Percentiles rank a stretch among this genome's conserved stretches.
Conservation (phyloP, 2,888 invertebrate species). For the Tipula helvola region DNA sequence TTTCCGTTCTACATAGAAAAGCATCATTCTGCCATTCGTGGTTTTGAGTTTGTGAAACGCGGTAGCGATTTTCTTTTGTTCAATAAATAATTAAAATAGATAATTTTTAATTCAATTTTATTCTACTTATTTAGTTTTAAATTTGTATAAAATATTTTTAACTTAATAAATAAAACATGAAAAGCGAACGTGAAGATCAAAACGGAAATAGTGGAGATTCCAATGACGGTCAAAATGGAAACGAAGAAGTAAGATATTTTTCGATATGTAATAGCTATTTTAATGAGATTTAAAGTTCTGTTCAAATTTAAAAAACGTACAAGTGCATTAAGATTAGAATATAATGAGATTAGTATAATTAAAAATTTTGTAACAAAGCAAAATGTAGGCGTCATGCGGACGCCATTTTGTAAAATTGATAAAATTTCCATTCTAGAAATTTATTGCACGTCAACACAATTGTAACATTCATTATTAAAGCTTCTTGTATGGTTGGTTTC, state of each 20-base stretch:
- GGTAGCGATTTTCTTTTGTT: not conserved
- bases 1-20: not conserved
- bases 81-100: not conserved
- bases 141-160: not conserved
- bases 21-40: not conserved
- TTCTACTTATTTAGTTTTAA: not conserved
- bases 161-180: not conserved
- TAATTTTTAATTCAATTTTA: not conserved
- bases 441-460: not conserved
- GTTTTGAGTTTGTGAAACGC: not conserved
- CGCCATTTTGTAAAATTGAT: not conserved
- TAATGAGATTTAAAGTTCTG: too few species aligned
- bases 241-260: not conserved
- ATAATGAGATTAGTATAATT: not conserved
- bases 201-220: not conserved
- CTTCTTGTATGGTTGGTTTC: too few species aligned
- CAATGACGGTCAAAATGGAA: not conserved
- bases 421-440: conserved; percentile 4
- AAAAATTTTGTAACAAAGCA: not conserved
- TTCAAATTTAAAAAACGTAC: not conserved
- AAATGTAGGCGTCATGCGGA: not conserved
- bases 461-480: not conserved
- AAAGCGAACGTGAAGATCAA: not conserved
- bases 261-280: too few species aligned
- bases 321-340: not conserved